Percentiles rank a stretch among this genome's conserved stretches.
phyloP scores from a whole-genome alignment of 2,797 vertebrate species.

The Melanotaenia parkinsoni region DNA sequence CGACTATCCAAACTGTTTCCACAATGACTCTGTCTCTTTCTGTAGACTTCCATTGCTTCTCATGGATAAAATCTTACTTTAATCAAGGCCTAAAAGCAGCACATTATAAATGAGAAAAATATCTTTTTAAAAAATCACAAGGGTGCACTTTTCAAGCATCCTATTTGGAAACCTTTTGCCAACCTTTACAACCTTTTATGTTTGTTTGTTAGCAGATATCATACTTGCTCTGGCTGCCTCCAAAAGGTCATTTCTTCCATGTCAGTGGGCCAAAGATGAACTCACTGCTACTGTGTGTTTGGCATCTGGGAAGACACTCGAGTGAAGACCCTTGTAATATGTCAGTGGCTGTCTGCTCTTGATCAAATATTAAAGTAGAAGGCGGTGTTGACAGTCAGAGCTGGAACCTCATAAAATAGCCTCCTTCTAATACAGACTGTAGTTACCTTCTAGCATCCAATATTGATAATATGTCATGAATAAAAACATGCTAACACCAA shows the following conservation, averaged over 20 bases:
- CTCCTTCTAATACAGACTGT: conserved; percentile 34
- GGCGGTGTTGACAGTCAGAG: conserved; percentile 43
- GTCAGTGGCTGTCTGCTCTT: conserved; percentile 42
- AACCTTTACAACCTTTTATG: conserved; percentile 2
- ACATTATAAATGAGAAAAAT: conserved; percentile 4
- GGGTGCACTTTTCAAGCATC: not conserved
- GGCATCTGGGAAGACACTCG: conserved; percentile 30
- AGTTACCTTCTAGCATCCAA: conserved; percentile 46
- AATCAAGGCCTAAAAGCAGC: not conserved
- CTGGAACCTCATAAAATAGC: conserved; percentile 29
- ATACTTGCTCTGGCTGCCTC: conserved; percentile 17
- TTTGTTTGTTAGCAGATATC: conserved; percentile 26
- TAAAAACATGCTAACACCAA: conserved; percentile 43
- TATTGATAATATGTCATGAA: conserved; percentile 57
- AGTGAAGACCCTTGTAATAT: conserved; percentile 38
- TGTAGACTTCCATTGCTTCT: not conserved
- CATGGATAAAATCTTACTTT: not conserved
- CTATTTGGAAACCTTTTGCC: conserved; percentile 9
- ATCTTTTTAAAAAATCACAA: not conserved
- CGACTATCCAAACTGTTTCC: too few species aligned
- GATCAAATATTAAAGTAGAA: conserved; percentile 72
- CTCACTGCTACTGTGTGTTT: conserved; percentile 29
- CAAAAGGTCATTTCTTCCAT: conserved; percentile 34
- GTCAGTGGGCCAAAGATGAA: conserved; percentile 50
- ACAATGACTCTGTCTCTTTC: too few species aligned